Evolutionary conservation across 53 echinoderm and acorn worm genomes (phyloP).

Genomic region (Mesocentrotus franciscanus): DNA sequence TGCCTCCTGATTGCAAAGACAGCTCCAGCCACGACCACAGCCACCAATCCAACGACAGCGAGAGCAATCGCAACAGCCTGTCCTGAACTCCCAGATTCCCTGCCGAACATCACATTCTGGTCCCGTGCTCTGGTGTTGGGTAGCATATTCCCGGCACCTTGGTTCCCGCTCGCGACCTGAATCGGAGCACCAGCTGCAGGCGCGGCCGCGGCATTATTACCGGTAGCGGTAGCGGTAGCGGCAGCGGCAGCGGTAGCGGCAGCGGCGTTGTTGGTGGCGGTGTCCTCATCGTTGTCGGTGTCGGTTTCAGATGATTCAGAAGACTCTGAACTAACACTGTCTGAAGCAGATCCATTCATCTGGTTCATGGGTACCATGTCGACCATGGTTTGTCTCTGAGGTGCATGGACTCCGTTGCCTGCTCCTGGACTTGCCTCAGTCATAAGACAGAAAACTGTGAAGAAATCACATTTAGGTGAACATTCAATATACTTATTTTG

Average conservation of each 20-base stretch:
- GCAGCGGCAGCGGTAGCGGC: neutral
- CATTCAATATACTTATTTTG: neutral
- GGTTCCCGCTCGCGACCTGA: neutral
- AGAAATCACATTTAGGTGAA: neutral
- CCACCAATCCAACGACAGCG: neutral
- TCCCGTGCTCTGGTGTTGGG: neutral
- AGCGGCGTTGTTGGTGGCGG: neutral
- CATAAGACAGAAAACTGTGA: slow-evolving; percentile 3
- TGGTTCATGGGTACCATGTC: neutral
- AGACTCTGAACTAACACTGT: neutral
- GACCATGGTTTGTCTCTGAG: neutral
- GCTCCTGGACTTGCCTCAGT: slow-evolving; percentile 6
- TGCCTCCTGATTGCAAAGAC: neutral
- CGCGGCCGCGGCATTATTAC: neutral
- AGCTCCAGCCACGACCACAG: neutral
- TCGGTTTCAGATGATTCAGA: neutral
- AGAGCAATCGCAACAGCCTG: slow-evolving; percentile 5
- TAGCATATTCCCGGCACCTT: neutral
- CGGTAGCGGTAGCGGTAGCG: neutral
- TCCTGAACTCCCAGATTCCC: neutral
- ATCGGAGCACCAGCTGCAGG: neutral
- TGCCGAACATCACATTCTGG: neutral
- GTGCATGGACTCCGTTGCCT: neutral
- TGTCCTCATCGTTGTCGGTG: neutral
- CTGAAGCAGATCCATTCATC: neutral